Conservation (phyloP, 2,113 vertebrate species). For the Amblyopsis rosae region DNA sequence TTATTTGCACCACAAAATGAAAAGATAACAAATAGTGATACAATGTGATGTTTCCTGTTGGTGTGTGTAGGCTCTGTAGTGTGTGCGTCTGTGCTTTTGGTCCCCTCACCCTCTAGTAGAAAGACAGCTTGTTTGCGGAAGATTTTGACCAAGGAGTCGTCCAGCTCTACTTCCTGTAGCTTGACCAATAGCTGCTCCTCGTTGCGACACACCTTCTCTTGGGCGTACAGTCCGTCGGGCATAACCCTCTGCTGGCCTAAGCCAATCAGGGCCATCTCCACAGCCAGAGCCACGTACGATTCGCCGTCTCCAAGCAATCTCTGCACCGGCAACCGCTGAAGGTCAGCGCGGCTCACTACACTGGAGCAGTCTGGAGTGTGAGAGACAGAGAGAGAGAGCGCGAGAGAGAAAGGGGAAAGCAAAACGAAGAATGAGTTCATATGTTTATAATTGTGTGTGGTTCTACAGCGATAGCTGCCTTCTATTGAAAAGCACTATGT, state of each 20-base stretch:
- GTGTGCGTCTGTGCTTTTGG: not conserved
- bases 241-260: slow-evolving; percentile 95
- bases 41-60: slow-evolving; percentile 64
- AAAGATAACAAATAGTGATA: slow-evolving; percentile 71
- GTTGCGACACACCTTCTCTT: slow-evolving; percentile 97
- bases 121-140: slow-evolving; percentile 99
- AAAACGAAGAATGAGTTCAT: not conserved
- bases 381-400: not conserved
- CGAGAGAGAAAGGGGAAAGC: not conserved
- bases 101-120: slow-evolving; percentile 89
- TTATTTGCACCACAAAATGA: slow-evolving; percentile 74
- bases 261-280: slow-evolving; percentile 93
- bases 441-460: slow-evolving; percentile 4
- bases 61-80: slow-evolving; percentile 43
- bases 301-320: slow-evolving; percentile 94
- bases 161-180: slow-evolving; percentile 96
- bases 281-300: slow-evolving; percentile 90
- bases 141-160: slow-evolving; percentile 96
- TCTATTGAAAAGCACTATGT: slow-evolving; percentile 35
- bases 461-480: slow-evolving; percentile 28
- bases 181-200: slow-evolving; percentile 97
- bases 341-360: slow-evolving; percentile 80
- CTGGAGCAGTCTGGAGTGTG: slow-evolving; percentile 67
- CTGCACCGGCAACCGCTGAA: slow-evolving; percentile 87
- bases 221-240: slow-evolving; percentile 96